Percentiles rank a stretch among this genome's conserved stretches.
phyloP scores from a whole-genome alignment of 2,888 invertebrate species.

The Pandemis cinnamomeana region DNA sequence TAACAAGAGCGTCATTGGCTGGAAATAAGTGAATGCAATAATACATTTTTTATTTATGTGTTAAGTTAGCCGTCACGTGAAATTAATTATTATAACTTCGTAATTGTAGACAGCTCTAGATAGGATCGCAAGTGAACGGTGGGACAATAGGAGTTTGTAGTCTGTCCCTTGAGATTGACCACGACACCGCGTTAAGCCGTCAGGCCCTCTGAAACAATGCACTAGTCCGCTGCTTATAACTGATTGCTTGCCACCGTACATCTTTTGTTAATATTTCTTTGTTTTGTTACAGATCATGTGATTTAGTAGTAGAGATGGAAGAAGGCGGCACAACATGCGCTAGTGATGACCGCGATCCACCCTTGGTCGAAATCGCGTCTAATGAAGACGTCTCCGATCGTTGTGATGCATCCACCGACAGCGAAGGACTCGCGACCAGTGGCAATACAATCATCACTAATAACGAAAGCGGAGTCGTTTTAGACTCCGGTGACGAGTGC shows the following conservation, averaged over 20 bases:
- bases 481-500: constrained; percentile 57
- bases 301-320: constrained; percentile 69
- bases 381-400: constrained; percentile 53
- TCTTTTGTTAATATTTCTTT: constrained; percentile 45
- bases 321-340: constrained; percentile 61
- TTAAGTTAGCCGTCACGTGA: background rate
- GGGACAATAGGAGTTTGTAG: constrained; percentile 62
- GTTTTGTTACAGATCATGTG: constrained; percentile 80
- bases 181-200: constrained; percentile 54
- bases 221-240: constrained; percentile 60
- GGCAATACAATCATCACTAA: constrained; percentile 53
- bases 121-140: constrained; percentile 47
- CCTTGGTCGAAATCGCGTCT: constrained; percentile 54
- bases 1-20: constrained; percentile 54
- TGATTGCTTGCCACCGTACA: constrained; percentile 56
- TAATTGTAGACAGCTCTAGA: constrained; percentile 28
- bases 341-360: constrained; percentile 54
- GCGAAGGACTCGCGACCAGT: constrained; percentile 51
- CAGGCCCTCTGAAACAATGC: constrained; percentile 59
- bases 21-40: constrained; percentile 45
- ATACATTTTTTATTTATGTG: constrained; percentile 38
- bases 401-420: constrained; percentile 50
- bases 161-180: constrained; percentile 60
- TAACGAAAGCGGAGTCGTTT: constrained; percentile 62
- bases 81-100: constrained; percentile 39